phyloP scores from a whole-genome alignment of 2,888 invertebrate species.

The Plagodis dolabraria region DNA sequence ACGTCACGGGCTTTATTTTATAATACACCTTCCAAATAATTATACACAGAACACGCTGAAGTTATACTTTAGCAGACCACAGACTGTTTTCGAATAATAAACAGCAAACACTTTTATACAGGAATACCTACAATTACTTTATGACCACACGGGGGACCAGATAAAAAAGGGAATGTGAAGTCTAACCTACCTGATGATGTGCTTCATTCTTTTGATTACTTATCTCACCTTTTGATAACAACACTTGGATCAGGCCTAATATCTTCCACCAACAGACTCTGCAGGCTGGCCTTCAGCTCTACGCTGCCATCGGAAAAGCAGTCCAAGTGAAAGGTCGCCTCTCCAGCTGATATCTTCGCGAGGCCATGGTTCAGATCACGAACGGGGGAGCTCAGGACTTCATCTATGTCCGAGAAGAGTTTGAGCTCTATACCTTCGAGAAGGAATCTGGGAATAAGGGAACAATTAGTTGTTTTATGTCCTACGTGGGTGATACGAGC shows the following conservation, averaged over 20 bases:
- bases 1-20: no score
- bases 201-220: no score
- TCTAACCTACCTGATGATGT: no score
- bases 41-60: no score
- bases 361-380: constrained; percentile 89
- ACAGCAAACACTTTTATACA: no score
- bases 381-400: constrained; percentile 90
- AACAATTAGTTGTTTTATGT: background rate
- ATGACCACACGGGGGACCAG: no score
- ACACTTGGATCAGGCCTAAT: constrained; percentile 87
- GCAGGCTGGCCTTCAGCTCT: constrained; percentile 88
- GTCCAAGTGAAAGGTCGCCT: constrained; percentile 86
- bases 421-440: constrained; percentile 89
- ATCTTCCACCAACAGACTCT: constrained; percentile 89
- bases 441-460: constrained; percentile 73
- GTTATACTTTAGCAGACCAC: no score
- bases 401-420: constrained; percentile 90
- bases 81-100: no score
- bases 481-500: no score
- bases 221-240: constrained; percentile 83
- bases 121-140: no score
- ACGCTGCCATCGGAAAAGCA: constrained; percentile 88
- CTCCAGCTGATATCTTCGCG: constrained; percentile 88
- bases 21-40: no score
- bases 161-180: no score